Percentiles rank a stretch among this genome's conserved stretches.
These are phyloP conservation scores for Sussaba pulchella DNA, from an alignment of 2,888 invertebrate species.

Conservation along the genomic window DNA sequence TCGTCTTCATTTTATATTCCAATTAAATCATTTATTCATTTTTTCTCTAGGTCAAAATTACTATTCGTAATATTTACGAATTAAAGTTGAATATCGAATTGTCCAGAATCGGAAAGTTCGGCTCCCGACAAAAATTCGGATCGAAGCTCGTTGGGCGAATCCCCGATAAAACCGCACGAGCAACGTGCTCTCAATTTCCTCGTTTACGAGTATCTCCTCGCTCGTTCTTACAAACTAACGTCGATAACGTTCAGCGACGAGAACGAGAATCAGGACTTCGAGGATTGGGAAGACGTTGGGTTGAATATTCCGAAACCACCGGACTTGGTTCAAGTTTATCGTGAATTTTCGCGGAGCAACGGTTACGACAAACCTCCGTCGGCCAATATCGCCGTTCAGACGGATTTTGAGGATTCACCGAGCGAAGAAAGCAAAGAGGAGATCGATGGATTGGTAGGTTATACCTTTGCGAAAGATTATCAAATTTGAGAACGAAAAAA, in stretches of 20 bases:
- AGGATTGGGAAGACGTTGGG: constrained; percentile 97
- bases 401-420: constrained; percentile 70
- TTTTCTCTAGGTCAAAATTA: too few relatives aligned
- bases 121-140: constrained; percentile 84
- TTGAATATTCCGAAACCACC: constrained; percentile 93
- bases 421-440: constrained; percentile 68
- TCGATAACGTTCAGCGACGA: constrained; percentile 96
- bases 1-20: constrained; percentile 20
- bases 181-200: constrained; percentile 93
- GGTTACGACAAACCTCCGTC: constrained; percentile 85
- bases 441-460: constrained; percentile 72
- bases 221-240: constrained; percentile 93
- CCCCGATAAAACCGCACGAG: constrained; percentile 91
- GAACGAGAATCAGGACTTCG: constrained; percentile 96
- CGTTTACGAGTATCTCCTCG: constrained; percentile 93
- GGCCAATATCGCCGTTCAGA: constrained; percentile 82
- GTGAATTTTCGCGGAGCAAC: constrained; percentile 85
- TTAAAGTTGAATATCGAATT: too few relatives aligned
- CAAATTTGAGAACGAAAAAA: constrained; percentile 11
- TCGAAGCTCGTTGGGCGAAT: constrained; percentile 80
- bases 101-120: constrained; percentile 85
- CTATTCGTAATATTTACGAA: too few relatives aligned
- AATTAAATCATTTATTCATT: background rate
- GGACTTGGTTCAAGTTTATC: constrained; percentile 89
- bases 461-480: constrained; percentile 9